Evolutionary conservation across 2,888 invertebrate species (phyloP), one percentile per base, ranked within the genome.

Genomic region (Leistus spinibarbis): DNA sequence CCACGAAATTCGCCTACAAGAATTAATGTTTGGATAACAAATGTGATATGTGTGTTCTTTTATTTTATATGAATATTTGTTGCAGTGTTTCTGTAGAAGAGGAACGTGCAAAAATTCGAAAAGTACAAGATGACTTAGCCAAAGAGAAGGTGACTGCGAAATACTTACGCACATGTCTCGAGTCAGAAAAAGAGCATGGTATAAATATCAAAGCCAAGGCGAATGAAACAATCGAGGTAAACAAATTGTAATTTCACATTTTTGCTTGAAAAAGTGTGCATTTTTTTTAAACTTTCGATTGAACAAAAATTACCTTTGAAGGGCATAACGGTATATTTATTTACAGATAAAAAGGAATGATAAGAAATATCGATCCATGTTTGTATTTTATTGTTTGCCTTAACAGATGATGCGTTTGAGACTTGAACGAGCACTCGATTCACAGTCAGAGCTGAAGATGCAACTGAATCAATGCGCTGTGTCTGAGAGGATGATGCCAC

Each of bases 121-220:
- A 76, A 62, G 68, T 82, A 63, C 79, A 81, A 77, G 78, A 79
- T 1, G 79, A 80, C n/a, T 73, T 81, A 20, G 77, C 79, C 5
- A 80, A 77, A 54, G 79, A 79, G 40, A 78, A 76, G 70, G 73
- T 67, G 5, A 78, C 76, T 20, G 78, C 73, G 1, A 74, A 64
- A 23, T 78, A 79, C 24, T 66, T 80, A 57, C 79, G 78, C 63
- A 76, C 71, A 62, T 65, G 79, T 40, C 72, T 81, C 7, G 79
- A 80, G 20, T 60, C 69, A 40, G 77, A 76, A 70, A 74, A 72
- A 10, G 73, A 73, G 53, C 57, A 64, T 54, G 10, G n/a, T 10
- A 40, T 74, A 69, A 66, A 54, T 54, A 72, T 71, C 57, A 77
- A 76, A 23, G 70, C 22, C 62, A 76, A 76, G 56, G 78, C 78